Evolutionary conservation across 2,113 vertebrate species (phyloP), one percentile per base, ranked within the genome.

Genomic region (Hydropotes inermis): DNA sequence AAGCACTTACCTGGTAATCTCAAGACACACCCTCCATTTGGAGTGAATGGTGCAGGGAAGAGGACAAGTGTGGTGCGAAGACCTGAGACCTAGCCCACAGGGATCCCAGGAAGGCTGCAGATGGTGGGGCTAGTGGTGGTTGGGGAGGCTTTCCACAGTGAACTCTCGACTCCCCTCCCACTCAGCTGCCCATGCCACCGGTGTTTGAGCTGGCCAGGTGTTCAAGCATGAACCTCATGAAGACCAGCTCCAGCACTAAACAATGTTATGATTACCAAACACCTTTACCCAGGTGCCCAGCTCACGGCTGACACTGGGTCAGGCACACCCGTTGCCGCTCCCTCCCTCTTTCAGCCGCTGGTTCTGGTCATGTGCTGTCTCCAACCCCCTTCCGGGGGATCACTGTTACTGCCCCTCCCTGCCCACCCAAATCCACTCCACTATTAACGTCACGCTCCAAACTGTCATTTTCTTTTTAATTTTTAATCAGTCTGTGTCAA

Each of bases 401-500:
- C 14, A 6, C 14, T 6, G 28, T 23, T 57, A 47, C 58, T 19
- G 21, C 25, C 6, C 7, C 78, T 19, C 13, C 55, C 60, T 14
- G 2, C 55, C 90, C 15, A 1, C 36, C 87, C 1, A 0, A 7
- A 79, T n/a, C 84, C 19, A 57, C 64, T 60, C 50, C 7, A 8
- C 91, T 43, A 52, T n/a, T 16, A 92, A 93, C 92, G 92, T 57
- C 97, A 96, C 11, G 0, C 85, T 85, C 57, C 81, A 13, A 85
- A 60, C 81, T 47, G 76, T 39, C 90, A 5, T 87, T 88, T 85
- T 83, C 76, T 92, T 97, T 91, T 93, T 52, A 89, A 95, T 92
- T 87, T 98, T 97, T 97, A 98, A 98, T 96, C 97, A 86, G 84
- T 90, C 92, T 74, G 92, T 82, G 86, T 95, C 27, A 21, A 78